Base-by-base conservation (phyloP, 2,113 vertebrate species). In the western clawed frog (Xenopus tropicalis) region DNA sequence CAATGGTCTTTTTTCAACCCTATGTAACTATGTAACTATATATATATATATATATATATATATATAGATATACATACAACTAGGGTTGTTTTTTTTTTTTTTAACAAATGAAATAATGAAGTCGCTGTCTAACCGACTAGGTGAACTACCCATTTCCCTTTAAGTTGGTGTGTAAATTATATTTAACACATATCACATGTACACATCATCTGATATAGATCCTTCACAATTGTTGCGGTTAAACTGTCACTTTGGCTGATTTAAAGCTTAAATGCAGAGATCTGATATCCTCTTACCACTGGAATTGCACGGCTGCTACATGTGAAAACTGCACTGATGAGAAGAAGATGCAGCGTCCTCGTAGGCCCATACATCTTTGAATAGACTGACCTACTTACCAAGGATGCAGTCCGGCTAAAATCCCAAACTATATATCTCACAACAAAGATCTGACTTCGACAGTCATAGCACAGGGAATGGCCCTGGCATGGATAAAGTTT, bases 361-460 rank as follows among this genome's bases (percentile, higher is more conserved):
- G 57, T 69, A 52, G 61, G 23, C n/a, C 58, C 24, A 69, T 76
- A 76, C 69, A 76, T 76, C 73, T 69, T 76, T 76, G 29, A 76
- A 62, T 12, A 69, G 66, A 21, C 25, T 76, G 73, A 76, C 73
- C 73, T 76, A 76, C 73, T 76, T 76, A 63, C n/a, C 0, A 20
- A 23, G 16, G 65, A 74, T 65, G n/a, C 62, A 65, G 62, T n/a
- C 42, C 69, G 73, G 73, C 73, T 22, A 44, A 63, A 63, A 54
- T 76, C 73, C 66, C 56, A 61, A 69, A 63, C 58, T 61, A 69
- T 54, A 43, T 63, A 56, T 76, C 19, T 54, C 58, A 69, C 51
- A 69, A 75, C 65, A 44, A 76, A 69, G 59, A 17, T 22, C 42
- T 69, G 66, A 69, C 66, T 69, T 61, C 63, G 69, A 75, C 61